Evolutionary conservation across 2,797 vertebrate species (phyloP).

Genomic region (Peromyscus attwateri): DNA sequence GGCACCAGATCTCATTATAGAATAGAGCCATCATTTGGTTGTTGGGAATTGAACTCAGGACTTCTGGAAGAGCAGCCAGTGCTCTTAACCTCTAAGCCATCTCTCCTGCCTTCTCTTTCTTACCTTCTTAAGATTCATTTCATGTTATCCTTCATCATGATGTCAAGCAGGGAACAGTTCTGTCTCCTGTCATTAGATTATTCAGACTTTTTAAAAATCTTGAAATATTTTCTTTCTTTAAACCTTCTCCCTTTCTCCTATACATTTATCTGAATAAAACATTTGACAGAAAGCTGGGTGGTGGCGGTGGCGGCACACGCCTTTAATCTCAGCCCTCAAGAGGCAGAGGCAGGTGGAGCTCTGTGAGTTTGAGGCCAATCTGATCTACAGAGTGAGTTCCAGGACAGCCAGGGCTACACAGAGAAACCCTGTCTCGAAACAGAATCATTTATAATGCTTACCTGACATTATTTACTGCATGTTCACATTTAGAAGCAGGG

Average conservation of each 20-base stretch:
- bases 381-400: no score
- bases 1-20: no score
- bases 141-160: background rate
- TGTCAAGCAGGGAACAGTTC: background rate
- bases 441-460: slow-evolving; percentile 43
- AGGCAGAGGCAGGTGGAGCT: no score
- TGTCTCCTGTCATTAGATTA: background rate
- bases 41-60: no score
- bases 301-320: no score
- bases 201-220: slow-evolving; percentile 15
- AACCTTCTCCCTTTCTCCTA: background rate
- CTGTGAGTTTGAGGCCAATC: no score
- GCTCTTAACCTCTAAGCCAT: no score
- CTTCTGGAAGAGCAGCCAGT: no score
- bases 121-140: background rate
- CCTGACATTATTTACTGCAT: background rate
- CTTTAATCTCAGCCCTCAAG: no score
- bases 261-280: slow-evolving; percentile 45
- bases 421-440: background rate
- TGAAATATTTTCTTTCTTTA: background rate
- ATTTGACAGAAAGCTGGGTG: background rate
- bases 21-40: no score
- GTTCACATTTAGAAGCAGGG: slow-evolving; percentile 51
- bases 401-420: no score
- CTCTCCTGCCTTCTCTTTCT: background rate